phyloP scores from a whole-genome alignment of 2,113 vertebrate species.

The Setophaga coronata region DNA sequence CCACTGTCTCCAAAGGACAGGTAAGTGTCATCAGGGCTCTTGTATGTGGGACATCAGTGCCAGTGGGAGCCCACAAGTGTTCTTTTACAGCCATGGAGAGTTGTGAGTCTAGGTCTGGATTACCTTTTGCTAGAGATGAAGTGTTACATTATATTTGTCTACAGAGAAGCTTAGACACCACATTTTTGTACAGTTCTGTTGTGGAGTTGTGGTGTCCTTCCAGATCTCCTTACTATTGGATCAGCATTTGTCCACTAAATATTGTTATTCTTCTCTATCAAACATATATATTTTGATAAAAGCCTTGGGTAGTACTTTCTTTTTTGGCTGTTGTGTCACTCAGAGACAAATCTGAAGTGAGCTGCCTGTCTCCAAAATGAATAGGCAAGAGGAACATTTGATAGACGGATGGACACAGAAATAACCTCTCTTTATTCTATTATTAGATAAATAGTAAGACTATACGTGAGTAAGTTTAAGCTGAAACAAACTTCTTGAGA shows the following conservation, averaged over 20 bases:
- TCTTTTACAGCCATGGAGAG: background rate
- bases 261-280: background rate
- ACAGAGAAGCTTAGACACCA: background rate
- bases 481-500: background rate
- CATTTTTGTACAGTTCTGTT: background rate
- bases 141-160: background rate
- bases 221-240: background rate
- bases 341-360: background rate
- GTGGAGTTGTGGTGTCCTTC: background rate
- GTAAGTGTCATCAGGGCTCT: background rate
- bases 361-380: background rate
- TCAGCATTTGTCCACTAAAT: background rate
- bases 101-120: background rate
- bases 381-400: background rate
- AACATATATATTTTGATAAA: background rate
- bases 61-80: background rate
- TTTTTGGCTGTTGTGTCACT: background rate
- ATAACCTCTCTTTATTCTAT: background rate
- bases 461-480: background rate
- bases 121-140: background rate
- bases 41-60: background rate
- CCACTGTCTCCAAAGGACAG: background rate
- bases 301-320: background rate
- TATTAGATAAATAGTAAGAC: background rate
- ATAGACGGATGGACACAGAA: background rate